phyloP scores from a whole-genome alignment of 1,140 invertebrate genomes.

The Aradophagus sp. region DNA sequence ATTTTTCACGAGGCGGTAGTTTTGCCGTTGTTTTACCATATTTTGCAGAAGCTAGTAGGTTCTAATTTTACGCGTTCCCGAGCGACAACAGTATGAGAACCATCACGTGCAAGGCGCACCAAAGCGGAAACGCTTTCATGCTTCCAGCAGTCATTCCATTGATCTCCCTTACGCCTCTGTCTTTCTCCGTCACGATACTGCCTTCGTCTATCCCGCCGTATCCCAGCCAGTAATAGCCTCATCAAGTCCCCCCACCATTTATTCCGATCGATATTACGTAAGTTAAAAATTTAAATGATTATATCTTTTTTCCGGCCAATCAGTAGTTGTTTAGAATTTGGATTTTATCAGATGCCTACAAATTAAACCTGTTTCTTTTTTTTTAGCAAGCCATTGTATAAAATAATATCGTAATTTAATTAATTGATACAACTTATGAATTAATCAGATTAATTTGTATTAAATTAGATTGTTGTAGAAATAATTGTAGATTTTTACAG shows the following conservation, averaged over 20 bases:
- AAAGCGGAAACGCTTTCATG: conserved; percentile 67
- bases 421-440: too few relatives aligned
- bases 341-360: too few relatives aligned
- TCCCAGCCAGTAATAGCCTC: background rate
- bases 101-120: conserved; percentile 62
- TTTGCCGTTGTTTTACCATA: conserved; percentile 21
- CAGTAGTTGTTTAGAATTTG: too few relatives aligned
- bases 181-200: conserved; percentile 3
- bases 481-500: too few relatives aligned
- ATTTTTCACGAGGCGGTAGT: conserved; percentile 18
- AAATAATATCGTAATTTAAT: too few relatives aligned
- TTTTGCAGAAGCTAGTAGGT: conserved; percentile 10
- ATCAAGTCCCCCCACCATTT: too few relatives aligned
- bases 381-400: too few relatives aligned
- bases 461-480: too few relatives aligned
- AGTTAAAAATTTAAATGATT: background rate
- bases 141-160: conserved; percentile 61
- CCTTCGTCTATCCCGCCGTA: conserved; percentile 24
- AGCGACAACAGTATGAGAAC: conserved; percentile 56
- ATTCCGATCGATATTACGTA: background rate
- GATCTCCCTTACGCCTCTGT: conserved; percentile 47
- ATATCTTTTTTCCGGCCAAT: too few relatives aligned
- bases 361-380: too few relatives aligned
- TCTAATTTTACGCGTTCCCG: conserved; percentile 48
- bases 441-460: too few relatives aligned